Evolutionary conservation across 2,888 invertebrate genomes (phyloP).

Genomic region (Liposcelis brunnea): DNA sequence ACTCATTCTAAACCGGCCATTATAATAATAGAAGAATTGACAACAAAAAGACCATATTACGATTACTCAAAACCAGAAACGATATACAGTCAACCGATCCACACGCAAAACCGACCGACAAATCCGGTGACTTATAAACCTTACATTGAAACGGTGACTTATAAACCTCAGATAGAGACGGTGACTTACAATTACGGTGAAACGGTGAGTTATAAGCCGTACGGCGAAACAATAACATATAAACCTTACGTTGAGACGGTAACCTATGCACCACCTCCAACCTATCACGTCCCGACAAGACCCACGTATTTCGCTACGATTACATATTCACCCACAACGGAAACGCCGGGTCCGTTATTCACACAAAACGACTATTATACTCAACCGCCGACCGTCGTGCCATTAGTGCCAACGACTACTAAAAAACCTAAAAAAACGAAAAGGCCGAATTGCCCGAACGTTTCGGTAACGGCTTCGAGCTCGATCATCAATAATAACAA

Average conservation of each 20-base stretch:
- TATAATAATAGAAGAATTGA: conserved; percentile 3
- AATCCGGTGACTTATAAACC: neutral
- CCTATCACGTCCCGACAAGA: too few species aligned
- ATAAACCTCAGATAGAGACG: neutral
- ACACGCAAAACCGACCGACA: too few species aligned
- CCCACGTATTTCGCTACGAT: neutral
- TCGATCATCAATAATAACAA: conserved; percentile 1
- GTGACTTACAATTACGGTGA: neutral
- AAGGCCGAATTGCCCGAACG: conserved; percentile 2
- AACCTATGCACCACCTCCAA: too few species aligned
- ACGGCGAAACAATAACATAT: neutral
- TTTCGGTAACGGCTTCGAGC: neutral
- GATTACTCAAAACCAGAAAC: neutral
- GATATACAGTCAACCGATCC: too few species aligned
- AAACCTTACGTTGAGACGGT: neutral
- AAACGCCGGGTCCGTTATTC: neutral
- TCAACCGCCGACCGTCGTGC: neutral
- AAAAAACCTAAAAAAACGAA: neutral
- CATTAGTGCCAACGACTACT: neutral
- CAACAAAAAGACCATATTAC: conserved; percentile 1
- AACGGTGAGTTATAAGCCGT: neutral
- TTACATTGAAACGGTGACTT: neutral
- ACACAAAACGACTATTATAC: neutral
- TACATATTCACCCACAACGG: neutral
- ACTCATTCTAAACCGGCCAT: conserved; percentile 4